Conservation (phyloP, 2,888 invertebrate genomes). For the Portevinia maculata region DNA sequence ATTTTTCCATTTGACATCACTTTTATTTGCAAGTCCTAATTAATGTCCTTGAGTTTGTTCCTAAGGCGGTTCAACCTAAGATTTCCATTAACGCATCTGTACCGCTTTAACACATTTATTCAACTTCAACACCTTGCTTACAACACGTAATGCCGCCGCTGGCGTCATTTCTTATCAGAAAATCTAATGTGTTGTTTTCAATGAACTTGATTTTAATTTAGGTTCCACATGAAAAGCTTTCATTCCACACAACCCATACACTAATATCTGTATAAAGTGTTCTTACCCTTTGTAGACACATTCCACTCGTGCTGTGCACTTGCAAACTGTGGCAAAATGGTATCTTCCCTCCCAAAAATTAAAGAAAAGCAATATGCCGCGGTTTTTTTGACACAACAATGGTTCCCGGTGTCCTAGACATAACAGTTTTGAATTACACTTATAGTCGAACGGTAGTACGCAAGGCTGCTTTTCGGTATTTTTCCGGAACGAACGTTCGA, state of each 20-base stretch:
- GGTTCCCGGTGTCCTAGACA: constrained; percentile 51
- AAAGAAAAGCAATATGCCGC: constrained; percentile 38
- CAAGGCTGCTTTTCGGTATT: constrained; percentile 3
- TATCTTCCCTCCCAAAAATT: constrained; percentile 1
- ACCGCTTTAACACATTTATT: background rate
- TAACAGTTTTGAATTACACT: constrained; percentile 59
- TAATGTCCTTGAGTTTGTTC: constrained; percentile 15
- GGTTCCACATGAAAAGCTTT: constrained; percentile 62
- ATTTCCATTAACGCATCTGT: background rate
- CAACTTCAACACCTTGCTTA: background rate
- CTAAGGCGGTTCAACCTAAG: background rate
- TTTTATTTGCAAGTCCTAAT: constrained; percentile 17
- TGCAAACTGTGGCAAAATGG: constrained; percentile 19
- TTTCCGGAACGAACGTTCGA: background rate
- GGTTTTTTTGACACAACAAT: constrained; percentile 53
- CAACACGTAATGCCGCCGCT: too few relatives aligned
- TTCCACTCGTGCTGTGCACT: constrained; percentile 30
- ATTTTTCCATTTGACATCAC: background rate
- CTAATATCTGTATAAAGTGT: background rate
- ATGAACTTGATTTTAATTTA: constrained; percentile 38
- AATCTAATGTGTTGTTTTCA: constrained; percentile 20
- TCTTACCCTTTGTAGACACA: constrained; percentile 35
- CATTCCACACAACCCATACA: constrained; percentile 18
- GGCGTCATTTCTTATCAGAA: constrained; percentile 3
- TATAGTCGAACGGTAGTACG: constrained; percentile 47